Evolutionary conservation across 2,113 vertebrate genomes (phyloP).

Genomic region (Limnothrissa miodon): DNA sequence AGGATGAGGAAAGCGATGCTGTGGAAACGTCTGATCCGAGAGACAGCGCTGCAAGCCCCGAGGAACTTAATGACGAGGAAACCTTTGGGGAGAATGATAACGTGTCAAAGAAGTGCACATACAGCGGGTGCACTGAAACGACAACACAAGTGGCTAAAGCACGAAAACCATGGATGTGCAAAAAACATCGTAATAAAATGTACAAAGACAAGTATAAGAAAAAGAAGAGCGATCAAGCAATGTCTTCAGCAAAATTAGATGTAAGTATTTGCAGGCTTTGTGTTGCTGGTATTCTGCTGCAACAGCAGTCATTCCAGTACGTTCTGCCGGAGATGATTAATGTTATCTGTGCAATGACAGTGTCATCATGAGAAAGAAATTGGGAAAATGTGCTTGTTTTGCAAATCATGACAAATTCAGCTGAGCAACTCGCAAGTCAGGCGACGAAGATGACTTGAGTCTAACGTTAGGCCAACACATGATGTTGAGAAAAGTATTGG

Average conservation of each 20-base stretch:
- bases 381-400: too few species aligned
- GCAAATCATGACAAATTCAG: too few species aligned
- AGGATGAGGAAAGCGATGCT: conserved; percentile 75
- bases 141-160: conserved; percentile 93
- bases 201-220: conserved; percentile 98
- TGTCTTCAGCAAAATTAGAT: conserved; percentile 73
- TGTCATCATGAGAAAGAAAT: too few species aligned
- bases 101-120: conserved; percentile 87
- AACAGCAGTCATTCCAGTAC: too few species aligned
- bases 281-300: too few species aligned
- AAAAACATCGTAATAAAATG: conserved; percentile 97
- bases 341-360: too few species aligned
- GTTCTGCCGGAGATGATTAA: too few species aligned
- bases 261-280: too few species aligned
- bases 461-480: too few species aligned
- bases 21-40: conserved; percentile 77
- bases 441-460: too few species aligned
- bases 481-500: too few species aligned
- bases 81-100: conserved; percentile 65
- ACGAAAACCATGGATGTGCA: conserved; percentile 97
- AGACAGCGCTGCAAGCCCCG: conserved; percentile 79
- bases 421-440: too few species aligned
- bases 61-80: conserved; percentile 88
- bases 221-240: conserved; percentile 92
- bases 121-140: conserved; percentile 89